Evolutionary conservation across 2,113 vertebrate genomes (phyloP).

Genomic region (Thunnus maccoyii): DNA sequence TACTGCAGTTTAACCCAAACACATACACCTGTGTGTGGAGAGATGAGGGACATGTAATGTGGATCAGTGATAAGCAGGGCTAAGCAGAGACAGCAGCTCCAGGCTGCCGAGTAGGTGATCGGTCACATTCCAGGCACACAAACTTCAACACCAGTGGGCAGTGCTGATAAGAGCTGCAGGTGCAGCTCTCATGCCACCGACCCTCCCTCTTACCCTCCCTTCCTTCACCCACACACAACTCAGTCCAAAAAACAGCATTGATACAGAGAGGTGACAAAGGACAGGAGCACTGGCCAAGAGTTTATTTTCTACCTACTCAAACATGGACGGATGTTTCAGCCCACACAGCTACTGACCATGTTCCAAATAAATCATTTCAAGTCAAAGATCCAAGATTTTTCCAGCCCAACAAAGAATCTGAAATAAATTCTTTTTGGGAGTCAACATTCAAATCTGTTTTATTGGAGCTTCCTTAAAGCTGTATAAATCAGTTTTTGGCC

Average conservation of each 20-base stretch:
- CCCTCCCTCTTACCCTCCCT: not conserved
- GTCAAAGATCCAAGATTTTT: too few species aligned
- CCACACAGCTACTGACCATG: too few species aligned
- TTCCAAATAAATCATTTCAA: too few species aligned
- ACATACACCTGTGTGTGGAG: constrained; percentile 88
- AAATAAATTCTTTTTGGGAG: too few species aligned
- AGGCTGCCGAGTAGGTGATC: not conserved
- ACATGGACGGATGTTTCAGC: too few species aligned
- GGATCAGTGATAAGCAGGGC: constrained; percentile 35
- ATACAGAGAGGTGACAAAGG: constrained; percentile 2
- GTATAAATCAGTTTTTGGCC: too few species aligned
- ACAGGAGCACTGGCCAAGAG: not conserved
- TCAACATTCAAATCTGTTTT: too few species aligned
- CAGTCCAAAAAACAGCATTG: not conserved
- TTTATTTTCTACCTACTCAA: not conserved
- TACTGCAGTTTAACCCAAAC: constrained; percentile 96
- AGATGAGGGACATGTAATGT: not conserved
- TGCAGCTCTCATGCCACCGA: not conserved
- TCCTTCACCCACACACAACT: not conserved
- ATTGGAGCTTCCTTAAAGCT: too few species aligned
- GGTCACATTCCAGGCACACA: constrained; percentile 42
- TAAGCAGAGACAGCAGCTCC: constrained; percentile 16
- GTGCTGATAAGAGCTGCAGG: not conserved
- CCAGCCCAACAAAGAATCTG: too few species aligned
- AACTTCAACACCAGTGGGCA: constrained; percentile 13